Evolutionary conservation across 2,113 vertebrate species (phyloP), one percentile per base, ranked within the genome.

Genomic region (Sylvilagus bachmani): DNA sequence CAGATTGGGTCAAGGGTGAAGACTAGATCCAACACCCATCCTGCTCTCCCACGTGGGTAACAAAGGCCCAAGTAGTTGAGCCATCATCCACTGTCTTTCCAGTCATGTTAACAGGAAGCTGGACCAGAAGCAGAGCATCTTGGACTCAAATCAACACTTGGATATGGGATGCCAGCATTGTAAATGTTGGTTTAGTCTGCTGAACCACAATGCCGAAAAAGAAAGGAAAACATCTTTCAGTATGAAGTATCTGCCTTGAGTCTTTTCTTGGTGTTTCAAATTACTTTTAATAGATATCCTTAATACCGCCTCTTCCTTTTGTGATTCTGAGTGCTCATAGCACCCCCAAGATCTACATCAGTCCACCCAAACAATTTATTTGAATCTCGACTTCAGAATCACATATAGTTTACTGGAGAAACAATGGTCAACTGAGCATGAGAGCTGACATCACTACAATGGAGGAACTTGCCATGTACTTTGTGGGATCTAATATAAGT

Each of bases 401-500:
- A 94, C 19, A 79, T 79, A 16, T 49, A 16, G 86, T 93, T 97
- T 97, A 80, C 86, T 69, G 19, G 74, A 70, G n/a, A 95, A 83
- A 71, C 29, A 96, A 77, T 96, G 82, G 62, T 97, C 73, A 94
- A 61, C 49, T 80, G 90, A 93, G 62, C 96, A 89, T 95, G 84
- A 96, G 67, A 97, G 61, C 51, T 95, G 96, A 97, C 93, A 90
- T 95, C 77, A 91, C 75, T 92, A 6, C 96, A 95, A 97, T 94
- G 95, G 80, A 97, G 96, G 95, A 97, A 24, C 38, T 89, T 62
- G 49, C 64, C 89, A 69, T 97, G 82, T 93, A 95, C 95, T 58
- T 97, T 97, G 96, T 95, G 83, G 96, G 97, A 96, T 79, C 94
- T 95, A 97, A 97, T 97, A 98, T 98, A 86, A 96, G 55, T 64